Evolutionary conservation across 2,113 vertebrate genomes (phyloP), one percentile per base, ranked within the genome.

Genomic region (Cryptoleucopteryx plumbea): DNA sequence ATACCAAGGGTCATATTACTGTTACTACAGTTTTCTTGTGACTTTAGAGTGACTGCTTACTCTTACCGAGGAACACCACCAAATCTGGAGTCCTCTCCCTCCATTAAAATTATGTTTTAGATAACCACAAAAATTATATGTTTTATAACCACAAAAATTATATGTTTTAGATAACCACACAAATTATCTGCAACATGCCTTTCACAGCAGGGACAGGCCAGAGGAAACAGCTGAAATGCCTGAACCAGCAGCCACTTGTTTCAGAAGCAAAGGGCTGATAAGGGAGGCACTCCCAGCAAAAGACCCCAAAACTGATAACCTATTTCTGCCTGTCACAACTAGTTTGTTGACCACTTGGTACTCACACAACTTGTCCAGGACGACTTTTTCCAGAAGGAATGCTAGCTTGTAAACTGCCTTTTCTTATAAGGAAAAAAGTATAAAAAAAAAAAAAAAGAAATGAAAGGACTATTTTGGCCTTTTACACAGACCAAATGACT

Each of bases 231-330:
- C 91, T 27, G 45, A 53, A 73, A 16, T 0, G 38, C 80, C 86
- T 21, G 61, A 52, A 48, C 83, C 66, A 66, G 93, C 31, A 11
- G 56, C 59, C 4, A 1, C 84, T 65, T 27, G 70, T 12, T 26
- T 52, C 82, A 61, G 84, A 18, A 66, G 86, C 40, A 0, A 2
- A 68, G 53, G 48, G 79, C 29, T 73, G 92, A 95, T 96, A 96
- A 95, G 40, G 40, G 82, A 40, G 88, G 31, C 90, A 67, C 93
- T 95, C 93, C 90, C 90, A 77, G 61, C 2, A 23, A 50, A 56
- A 92, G 90, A 77, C 90, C 88, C 90, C 63, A 43, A 78, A 45
- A 3, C 72, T 2, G 25, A 86, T 66, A 82, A 68, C 50, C 71
- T 27, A 16, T 21, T 83, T 45, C 63, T 78, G 92, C 72, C 70